Base-by-base conservation (phyloP, 1,140 invertebrate genomes). In the Pseudomyrmex gracilis region DNA sequence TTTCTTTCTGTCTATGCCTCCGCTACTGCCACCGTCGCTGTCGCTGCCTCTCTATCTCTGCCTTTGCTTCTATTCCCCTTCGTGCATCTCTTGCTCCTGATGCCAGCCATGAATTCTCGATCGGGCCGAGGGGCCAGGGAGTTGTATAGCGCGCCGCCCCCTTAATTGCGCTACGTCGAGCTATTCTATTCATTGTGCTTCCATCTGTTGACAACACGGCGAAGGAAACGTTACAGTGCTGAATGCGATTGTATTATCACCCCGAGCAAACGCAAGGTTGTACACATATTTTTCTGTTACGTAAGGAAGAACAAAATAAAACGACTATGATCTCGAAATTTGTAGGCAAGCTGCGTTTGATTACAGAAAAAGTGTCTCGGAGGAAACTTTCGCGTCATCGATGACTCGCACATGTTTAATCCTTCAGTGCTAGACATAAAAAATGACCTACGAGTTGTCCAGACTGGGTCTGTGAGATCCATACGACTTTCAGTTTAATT, bases 81-180 rank as follows among this genome's bases (percentile, higher is more conserved):
- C 22, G 12, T 57, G 20, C 49, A 73, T 61, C 70, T 73, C 61
- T 66, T 71, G 55, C 66, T 71, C 67, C 53, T 51, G 57, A 51
- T 73, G 92, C 92, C 93, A 94, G 94, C 93, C 94, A 94, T 94
- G 94, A 94, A 94, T 94, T 93, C 93, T 93, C 89, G 89, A 91
- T 89, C 91, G 90, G 86, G 89, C 90, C 85, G 73, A 70, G 73
- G 87, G 87, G 86, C 90, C 67, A 87, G 63, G 63, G 84, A 89
- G 89, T 90, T 86, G 66, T 53, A 68, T 85, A 68, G 85, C 90
- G 89, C 93, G 89, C 91, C 94, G 94, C 93, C 93, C 93, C 91
- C 92, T 94, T 94, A 94, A 94, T 94, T 91, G 91, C 90, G 88
- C 91, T 90, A 89, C 88, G 85, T 85, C 83, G 87, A 84, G 89